These are phyloP conservation scores for Acleris cristana DNA, from an alignment of 2,888 invertebrate genomes.

Conservation along the genomic window DNA sequence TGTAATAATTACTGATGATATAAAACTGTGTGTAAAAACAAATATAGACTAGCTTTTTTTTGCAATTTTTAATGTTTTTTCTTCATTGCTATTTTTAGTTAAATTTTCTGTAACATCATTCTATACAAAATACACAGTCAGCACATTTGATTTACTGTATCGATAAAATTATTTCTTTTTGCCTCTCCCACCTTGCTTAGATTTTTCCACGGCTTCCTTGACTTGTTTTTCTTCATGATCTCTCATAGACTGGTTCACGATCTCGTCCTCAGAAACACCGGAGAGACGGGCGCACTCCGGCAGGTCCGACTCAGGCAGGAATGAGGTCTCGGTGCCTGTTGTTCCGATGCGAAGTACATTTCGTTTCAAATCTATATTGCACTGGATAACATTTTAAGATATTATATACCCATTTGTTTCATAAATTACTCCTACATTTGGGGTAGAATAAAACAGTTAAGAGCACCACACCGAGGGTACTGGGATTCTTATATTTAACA, in stretches of 20 bases:
- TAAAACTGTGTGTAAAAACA: no score
- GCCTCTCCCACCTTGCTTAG: slow-evolving; percentile 82
- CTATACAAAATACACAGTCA: slow-evolving; percentile 13
- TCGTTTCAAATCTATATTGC: slow-evolving; percentile 94
- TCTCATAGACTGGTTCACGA: slow-evolving; percentile 70
- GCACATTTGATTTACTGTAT: slow-evolving; percentile 16
- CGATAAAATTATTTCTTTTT: slow-evolving; percentile 61
- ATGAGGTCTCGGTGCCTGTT: slow-evolving; percentile 95
- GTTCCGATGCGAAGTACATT: slow-evolving; percentile 96
- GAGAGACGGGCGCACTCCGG: slow-evolving; percentile 92
- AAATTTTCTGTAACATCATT: slow-evolving; percentile 24
- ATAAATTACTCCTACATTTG: no score
- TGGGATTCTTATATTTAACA: no score
- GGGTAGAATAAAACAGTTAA: no score
- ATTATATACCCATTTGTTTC: not conserved
- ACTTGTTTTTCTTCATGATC: slow-evolving; percentile 88
- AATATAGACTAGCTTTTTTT: slow-evolving; percentile 38
- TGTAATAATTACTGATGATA: no score
- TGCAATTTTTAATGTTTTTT: slow-evolving; percentile 62
- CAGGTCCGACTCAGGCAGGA: slow-evolving; percentile 88
- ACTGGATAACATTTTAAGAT: slow-evolving; percentile 75
- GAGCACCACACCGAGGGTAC: no score
- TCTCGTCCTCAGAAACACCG: slow-evolving; percentile 86
- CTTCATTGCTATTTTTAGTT: slow-evolving; percentile 52
- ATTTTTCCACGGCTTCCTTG: slow-evolving; percentile 88